These are phyloP conservation scores for Heliconius melpomene DNA, from an alignment of 1,140 invertebrate genomes.

Conservation along the genomic window DNA sequence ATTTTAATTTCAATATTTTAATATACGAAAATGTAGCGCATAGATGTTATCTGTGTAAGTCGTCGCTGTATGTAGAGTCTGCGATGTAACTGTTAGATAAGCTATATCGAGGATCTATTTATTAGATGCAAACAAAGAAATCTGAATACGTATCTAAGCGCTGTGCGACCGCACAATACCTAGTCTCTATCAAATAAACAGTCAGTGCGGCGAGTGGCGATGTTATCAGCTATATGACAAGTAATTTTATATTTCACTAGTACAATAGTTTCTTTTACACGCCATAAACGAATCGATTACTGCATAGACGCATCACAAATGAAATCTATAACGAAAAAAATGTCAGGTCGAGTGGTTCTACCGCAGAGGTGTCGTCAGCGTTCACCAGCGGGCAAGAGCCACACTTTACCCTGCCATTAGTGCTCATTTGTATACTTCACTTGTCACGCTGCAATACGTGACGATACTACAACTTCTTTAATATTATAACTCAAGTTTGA, in stretches of 20 bases:
- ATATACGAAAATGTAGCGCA: background rate
- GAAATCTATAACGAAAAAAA: conserved; percentile 27
- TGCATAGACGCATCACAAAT: conserved; percentile 32
- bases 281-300: conserved; percentile 43
- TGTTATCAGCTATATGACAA: conserved; percentile 50
- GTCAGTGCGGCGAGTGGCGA: conserved; percentile 40
- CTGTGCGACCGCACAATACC: conserved; percentile 46
- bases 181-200: conserved; percentile 46
- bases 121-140: conserved; percentile 54
- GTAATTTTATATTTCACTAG: conserved; percentile 50
- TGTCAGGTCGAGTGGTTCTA: background rate
- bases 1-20: background rate
- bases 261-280: conserved; percentile 47
- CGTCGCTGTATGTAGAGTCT: conserved; percentile 21
- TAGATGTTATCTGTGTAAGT: background rate
- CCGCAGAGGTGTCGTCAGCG: background rate
- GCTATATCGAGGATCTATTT: conserved; percentile 46
- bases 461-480: background rate
- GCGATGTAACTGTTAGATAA: conserved; percentile 30
- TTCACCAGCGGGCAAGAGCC: background rate
- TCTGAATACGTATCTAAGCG: conserved; percentile 49
- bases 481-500: background rate
- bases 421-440: conserved; percentile 15
- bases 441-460: background rate
- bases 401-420: background rate